A percentile compares a stretch with the other conserved stretches of the same genome.
phyloP scores from a whole-genome alignment of 2,797 vertebrate genomes.

The Pangasius macronema region DNA sequence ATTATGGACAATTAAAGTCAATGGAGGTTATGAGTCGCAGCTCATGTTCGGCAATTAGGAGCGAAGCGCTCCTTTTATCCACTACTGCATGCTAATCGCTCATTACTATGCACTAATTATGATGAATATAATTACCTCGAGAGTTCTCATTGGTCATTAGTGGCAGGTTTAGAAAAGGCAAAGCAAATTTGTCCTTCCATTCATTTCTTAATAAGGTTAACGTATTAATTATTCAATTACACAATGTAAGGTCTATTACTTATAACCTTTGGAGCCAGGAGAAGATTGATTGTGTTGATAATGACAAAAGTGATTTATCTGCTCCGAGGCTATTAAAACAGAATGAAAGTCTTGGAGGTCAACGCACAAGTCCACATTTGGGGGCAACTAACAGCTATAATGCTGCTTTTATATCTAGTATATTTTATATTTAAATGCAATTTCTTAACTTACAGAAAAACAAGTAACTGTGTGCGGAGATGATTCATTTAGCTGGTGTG shows the following conservation, averaged over 20 bases:
- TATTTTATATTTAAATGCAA: not conserved
- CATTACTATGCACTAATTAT: slow-evolving; percentile 62
- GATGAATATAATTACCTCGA: slow-evolving; percentile 60
- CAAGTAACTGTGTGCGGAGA: not conserved
- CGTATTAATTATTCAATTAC: slow-evolving; percentile 61
- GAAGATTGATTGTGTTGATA: slow-evolving; percentile 60
- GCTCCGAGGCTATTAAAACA: slow-evolving; percentile 51
- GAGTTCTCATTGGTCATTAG: slow-evolving; percentile 58
- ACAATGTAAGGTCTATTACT: slow-evolving; percentile 51
- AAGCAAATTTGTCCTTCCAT: slow-evolving; percentile 58
- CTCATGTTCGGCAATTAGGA: slow-evolving; percentile 57
- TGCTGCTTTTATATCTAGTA: not conserved
- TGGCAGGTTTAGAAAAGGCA: slow-evolving; percentile 60
- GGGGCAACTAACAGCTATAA: not conserved
- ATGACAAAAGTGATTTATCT: slow-evolving; percentile 59
- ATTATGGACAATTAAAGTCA: slow-evolving; percentile 57
- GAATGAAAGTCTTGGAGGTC: slow-evolving; percentile 44
- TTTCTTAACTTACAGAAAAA: not conserved
- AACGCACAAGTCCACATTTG: slow-evolving; percentile 12
- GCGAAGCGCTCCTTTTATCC: slow-evolving; percentile 44
- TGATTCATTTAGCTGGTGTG: not conserved
- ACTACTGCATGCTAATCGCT: slow-evolving; percentile 55
- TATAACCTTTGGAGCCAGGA: slow-evolving; percentile 56
- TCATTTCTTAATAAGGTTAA: slow-evolving; percentile 59
- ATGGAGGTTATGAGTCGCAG: slow-evolving; percentile 53